Conservation (phyloP, 2,113 vertebrate species). For the Setophaga kirtlandii region DNA sequence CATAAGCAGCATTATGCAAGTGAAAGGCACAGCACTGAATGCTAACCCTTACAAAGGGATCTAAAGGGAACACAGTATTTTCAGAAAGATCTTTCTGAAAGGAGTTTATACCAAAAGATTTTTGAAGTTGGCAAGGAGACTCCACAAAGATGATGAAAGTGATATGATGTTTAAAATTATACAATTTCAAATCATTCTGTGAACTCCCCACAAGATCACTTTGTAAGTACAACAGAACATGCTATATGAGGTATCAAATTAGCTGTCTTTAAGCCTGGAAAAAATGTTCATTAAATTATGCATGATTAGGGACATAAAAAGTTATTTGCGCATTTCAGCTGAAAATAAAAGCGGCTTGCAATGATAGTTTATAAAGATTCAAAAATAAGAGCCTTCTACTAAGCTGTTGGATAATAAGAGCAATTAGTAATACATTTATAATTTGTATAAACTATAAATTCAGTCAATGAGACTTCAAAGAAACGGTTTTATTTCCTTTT, state of each 20-base stretch:
- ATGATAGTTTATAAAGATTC: not conserved
- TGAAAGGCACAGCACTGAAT: slow-evolving; percentile 10
- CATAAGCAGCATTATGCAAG: not conserved
- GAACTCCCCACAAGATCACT: not conserved
- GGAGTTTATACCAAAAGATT: not conserved
- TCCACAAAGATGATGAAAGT: not conserved
- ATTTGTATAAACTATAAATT: not conserved
- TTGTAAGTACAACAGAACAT: not conserved
- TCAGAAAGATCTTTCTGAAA: not conserved
- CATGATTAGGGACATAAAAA: not conserved
- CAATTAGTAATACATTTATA: not conserved
- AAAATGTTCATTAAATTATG: not conserved
- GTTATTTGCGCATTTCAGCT: not conserved
- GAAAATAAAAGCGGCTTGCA: not conserved
- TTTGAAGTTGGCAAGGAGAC: not conserved
- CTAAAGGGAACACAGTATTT: not conserved
- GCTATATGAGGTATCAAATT: not conserved
- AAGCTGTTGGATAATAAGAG: not conserved
- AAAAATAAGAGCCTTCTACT: not conserved
- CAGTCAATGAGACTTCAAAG: not conserved
- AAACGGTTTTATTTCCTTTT: not conserved
- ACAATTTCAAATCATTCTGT: not conserved
- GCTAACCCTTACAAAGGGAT: not conserved
- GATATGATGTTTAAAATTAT: not conserved
- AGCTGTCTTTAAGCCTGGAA: not conserved